Conservation (phyloP, 35 echinoderm and acorn worm genomes). For the Apostichopus californicus region DNA sequence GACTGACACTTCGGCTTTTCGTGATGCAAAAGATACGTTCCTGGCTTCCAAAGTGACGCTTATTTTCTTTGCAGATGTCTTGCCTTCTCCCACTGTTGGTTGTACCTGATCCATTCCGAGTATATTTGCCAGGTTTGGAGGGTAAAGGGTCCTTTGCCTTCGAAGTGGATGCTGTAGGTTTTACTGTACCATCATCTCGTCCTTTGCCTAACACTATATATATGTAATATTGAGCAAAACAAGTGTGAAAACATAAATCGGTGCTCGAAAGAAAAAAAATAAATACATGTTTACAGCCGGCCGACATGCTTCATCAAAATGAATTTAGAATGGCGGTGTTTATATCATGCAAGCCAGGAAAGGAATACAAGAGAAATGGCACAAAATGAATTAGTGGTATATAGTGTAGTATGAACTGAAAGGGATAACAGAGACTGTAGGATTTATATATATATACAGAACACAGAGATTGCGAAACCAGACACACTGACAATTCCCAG, state of each 20-base stretch:
- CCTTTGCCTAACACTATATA: not conserved
- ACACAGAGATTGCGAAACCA: no score
- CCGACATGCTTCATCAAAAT: not conserved
- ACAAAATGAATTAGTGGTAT: no score
- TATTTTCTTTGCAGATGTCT: not conserved
- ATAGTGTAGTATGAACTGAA: no score
- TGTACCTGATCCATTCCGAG: not conserved
- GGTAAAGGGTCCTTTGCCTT: not conserved
- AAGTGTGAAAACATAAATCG: not conserved
- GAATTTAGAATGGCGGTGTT: slow-evolving; percentile 4
- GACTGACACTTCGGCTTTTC: not conserved
- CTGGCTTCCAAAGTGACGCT: slow-evolving; percentile 1
- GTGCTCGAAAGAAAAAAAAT: not conserved
- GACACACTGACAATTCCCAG: no score
- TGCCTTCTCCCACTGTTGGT: not conserved
- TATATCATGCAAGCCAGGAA: slow-evolving; percentile 9
- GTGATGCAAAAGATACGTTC: slow-evolving; percentile 52
- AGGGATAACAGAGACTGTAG: no score
- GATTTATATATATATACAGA: no score
- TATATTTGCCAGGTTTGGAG: not conserved
- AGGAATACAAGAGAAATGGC: not conserved
- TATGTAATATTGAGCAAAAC: not conserved
- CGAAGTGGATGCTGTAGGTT: not conserved
- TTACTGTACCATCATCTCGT: not conserved
- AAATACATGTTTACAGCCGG: no score